phyloP scores from a whole-genome alignment of 2,113 vertebrate genomes.

The Echinops telfairi region DNA sequence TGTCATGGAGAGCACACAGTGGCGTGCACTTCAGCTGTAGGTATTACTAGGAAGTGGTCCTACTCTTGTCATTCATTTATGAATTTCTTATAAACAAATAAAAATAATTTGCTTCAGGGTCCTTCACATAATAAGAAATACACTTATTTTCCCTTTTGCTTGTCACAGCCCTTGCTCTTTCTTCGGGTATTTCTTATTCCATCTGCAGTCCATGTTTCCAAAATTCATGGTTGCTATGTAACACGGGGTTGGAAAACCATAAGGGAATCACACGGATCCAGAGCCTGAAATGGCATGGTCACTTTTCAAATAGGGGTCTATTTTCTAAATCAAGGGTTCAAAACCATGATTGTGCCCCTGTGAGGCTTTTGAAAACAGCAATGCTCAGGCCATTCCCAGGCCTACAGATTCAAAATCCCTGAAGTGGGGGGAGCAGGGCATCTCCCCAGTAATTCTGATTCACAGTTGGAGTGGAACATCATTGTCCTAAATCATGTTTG shows the following conservation, averaged over 20 bases:
- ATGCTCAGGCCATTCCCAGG: neutral
- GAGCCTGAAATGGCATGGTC: neutral
- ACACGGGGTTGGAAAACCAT: neutral
- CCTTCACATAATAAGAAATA: neutral
- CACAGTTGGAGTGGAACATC: neutral
- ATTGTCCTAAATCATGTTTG: neutral
- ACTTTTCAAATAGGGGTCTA: constrained; percentile 10
- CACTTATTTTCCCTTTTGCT: neutral
- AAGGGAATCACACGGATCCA: neutral
- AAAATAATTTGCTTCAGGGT: neutral
- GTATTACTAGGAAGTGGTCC: neutral
- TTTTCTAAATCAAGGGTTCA: neutral
- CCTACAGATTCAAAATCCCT: neutral
- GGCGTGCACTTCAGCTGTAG: neutral
- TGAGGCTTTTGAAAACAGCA: neutral
- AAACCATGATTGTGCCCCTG: neutral
- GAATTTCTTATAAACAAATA: neutral
- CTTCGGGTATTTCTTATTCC: neutral
- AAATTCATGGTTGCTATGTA: neutral
- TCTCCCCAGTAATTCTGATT: neutral
- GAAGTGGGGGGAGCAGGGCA: neutral
- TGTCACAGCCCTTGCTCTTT: neutral
- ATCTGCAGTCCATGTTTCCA: neutral
- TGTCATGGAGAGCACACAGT: neutral
- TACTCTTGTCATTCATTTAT: neutral